Percentiles rank a stretch among this genome's conserved stretches.
Conservation (phyloP, 2,888 invertebrate genomes). For the Eupeodes latifasciatus region DNA sequence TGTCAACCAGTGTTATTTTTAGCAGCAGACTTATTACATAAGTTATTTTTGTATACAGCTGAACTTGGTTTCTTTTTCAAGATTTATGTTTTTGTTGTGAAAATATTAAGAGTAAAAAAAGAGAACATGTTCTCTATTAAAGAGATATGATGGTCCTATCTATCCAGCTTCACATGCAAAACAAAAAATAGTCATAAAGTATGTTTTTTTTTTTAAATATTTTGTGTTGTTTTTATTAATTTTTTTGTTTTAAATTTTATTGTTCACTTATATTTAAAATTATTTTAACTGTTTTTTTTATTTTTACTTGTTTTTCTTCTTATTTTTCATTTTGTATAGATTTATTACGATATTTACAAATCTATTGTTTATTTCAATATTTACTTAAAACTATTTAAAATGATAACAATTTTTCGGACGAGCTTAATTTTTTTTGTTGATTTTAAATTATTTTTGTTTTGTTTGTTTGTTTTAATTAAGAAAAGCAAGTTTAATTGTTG, state of each 20-base stretch:
- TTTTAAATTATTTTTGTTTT: constrained; percentile 4
- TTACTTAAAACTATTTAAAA: constrained; percentile 72
- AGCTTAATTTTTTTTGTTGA: constrained; percentile 62
- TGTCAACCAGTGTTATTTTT: too few relatives aligned
- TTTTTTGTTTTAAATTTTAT: constrained; percentile 37
- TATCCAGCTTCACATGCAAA: too few relatives aligned
- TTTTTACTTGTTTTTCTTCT: constrained; percentile 31
- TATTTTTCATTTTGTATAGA: constrained; percentile 53
- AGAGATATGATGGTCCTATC: too few relatives aligned
- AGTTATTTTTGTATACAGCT: too few relatives aligned
- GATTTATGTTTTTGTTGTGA: too few relatives aligned
- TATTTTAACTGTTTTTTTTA: constrained; percentile 68
- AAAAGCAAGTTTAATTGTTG: constrained; percentile 68
- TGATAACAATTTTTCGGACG: constrained; percentile 75
- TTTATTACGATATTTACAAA: constrained; percentile 75
- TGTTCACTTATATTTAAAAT: constrained; percentile 65
- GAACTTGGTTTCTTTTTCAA: too few relatives aligned
- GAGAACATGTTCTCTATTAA: too few relatives aligned
- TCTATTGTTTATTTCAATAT: constrained; percentile 62
- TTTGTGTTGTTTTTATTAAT: constrained; percentile 57
- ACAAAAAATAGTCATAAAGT: too few relatives aligned
- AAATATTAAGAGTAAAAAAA: too few relatives aligned
- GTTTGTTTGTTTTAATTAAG: constrained; percentile 26
- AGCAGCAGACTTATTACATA: too few relatives aligned
- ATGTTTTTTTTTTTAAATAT: constrained; percentile 25